phyloP scores from a whole-genome alignment of 1,140 invertebrate species.

The Leguminivora glycinivorella region DNA sequence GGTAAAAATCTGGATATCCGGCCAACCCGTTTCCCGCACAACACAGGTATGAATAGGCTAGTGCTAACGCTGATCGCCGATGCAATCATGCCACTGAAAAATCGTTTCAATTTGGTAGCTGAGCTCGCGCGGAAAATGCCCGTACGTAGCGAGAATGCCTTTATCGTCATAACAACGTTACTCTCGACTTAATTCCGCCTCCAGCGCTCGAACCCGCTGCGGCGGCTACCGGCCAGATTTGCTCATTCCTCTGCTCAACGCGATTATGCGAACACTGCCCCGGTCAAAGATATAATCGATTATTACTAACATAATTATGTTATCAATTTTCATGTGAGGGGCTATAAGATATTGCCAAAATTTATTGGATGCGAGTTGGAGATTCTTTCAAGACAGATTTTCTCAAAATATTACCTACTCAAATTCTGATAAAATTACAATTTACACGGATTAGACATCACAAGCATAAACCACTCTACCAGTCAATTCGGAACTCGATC shows the following conservation, averaged over 20 bases:
- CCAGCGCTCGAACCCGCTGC: conserved; percentile 43
- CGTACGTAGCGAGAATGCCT: conserved; percentile 56
- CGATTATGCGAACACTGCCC: background rate
- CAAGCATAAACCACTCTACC: background rate
- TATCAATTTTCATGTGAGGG: no score
- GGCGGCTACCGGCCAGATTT: conserved; percentile 46
- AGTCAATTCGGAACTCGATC: background rate
- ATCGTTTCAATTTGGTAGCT: conserved; percentile 67
- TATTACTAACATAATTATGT: background rate
- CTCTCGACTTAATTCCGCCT: conserved; percentile 70
- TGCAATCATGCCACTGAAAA: conserved; percentile 70
- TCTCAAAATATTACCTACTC: no score
- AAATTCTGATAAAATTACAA: no score
- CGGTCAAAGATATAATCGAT: background rate
- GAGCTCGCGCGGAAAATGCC: conserved; percentile 56
- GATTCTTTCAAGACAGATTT: no score
- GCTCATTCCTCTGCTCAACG: conserved; percentile 58
- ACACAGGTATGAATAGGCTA: conserved; percentile 51
- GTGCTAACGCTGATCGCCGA: conserved; percentile 59
- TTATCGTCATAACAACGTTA: conserved; percentile 70
- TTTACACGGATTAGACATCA: background rate
- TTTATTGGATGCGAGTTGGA: no score
- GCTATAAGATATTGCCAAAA: no score
- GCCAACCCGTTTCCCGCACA: conserved; percentile 1
- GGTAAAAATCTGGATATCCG: conserved; percentile 23